Evolutionary conservation across 2,888 invertebrate genomes (phyloP).

Genomic region (Ophraella communa): DNA sequence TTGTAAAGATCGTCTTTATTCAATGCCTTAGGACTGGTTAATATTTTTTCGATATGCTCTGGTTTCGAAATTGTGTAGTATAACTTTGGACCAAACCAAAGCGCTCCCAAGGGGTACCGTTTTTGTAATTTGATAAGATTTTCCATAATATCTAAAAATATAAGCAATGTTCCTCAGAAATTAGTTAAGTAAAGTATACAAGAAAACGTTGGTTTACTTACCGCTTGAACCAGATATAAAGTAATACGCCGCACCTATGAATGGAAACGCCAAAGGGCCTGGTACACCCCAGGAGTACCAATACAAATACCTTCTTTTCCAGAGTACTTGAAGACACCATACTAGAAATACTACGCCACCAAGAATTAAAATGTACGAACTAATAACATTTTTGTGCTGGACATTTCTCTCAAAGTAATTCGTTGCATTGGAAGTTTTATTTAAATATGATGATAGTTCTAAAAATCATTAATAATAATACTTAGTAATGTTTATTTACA

Average conservation of each 20-base stretch:
- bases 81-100: conserved; percentile 24
- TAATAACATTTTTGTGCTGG: too few relatives aligned
- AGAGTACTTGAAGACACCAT: conserved; percentile 13
- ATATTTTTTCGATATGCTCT: conserved; percentile 23
- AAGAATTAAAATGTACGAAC: neutral
- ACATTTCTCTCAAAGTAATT: too few relatives aligned
- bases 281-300: conserved; percentile 61
- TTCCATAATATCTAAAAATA: too few relatives aligned
- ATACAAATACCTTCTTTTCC: conserved; percentile 62
- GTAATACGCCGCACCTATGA: conserved; percentile 25
- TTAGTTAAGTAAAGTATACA: too few relatives aligned
- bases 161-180: too few relatives aligned
- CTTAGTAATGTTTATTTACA: too few relatives aligned
- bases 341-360: neutral
- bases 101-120: too few relatives aligned
- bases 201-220: too few relatives aligned
- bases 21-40: conserved; percentile 15
- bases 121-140: too few relatives aligned
- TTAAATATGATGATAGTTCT: too few relatives aligned
- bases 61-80: conserved; percentile 5
- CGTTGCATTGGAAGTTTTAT: too few relatives aligned
- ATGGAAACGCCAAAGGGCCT: conserved; percentile 31
- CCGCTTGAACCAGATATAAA: conserved; percentile 19
- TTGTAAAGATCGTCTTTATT: conserved; percentile 22
- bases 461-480: too few relatives aligned